Base-by-base conservation (phyloP, 2,888 invertebrate species). In the Atrina japonica region DNA sequence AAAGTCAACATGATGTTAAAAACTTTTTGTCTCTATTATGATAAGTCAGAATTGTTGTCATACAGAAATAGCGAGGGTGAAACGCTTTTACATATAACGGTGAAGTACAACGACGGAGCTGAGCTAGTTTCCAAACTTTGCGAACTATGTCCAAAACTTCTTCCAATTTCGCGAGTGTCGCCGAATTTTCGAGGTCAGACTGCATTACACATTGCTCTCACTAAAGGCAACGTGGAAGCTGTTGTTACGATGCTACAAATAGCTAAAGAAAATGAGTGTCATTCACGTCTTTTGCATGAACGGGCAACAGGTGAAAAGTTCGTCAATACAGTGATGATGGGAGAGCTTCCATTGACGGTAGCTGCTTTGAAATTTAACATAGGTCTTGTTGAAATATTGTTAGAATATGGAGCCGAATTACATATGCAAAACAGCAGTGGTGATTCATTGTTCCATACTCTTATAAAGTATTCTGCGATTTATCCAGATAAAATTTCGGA, bases 291-390 rank as follows among this genome's bases (percentile, higher is more conserved):
- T 23, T 66, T 82, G 16, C 77, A 80, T 58, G 73, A 66, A 63
- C 50, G 43, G 18, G 79, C 80, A 14, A 72, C 77, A 6, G 75
- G 78, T 1, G 25, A 40, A 9, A 75, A 77, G 35, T 78, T 79
- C 70, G 68, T 66, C 3, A 82, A 80, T 53, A 79, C 82, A 21
- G 76, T 79, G 11, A 82, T 82, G 81, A 82, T 82, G 81, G 81
- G 81, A 25, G 78, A 80, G 49, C 69, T 82, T 11, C 78, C 81
- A 5, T 69, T 80, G 11, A 76, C 78, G 30, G 78, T 82, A 0
- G 80, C 81, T 40, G 78, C 81, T 29, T 64, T 80, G 47, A 77
- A 77, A 3, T 77, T 78, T 35, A 70, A 75, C 49, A 25, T 18
- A 1, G 66, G 66, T 9, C 76, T 78, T 66, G 63, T 82, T 6